A percentile compares a stretch with the other conserved stretches of the same genome.
phyloP scores from a whole-genome alignment of 2,888 invertebrate species.

The Caenorhabditis virilis region DNA sequence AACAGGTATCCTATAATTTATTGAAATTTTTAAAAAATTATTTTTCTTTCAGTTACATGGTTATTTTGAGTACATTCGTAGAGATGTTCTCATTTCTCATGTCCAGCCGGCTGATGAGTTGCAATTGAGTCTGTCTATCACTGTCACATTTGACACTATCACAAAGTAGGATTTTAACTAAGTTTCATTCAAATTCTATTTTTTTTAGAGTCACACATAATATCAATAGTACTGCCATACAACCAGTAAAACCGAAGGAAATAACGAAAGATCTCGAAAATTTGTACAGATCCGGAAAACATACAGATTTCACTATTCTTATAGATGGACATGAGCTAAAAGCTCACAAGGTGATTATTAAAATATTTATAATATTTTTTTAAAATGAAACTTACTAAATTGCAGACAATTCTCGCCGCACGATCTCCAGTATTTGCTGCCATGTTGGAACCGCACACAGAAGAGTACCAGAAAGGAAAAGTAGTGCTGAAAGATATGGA shows the following conservation, averaged over 20 bases:
- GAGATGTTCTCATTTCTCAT: conserved; percentile 62
- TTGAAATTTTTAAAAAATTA: neutral
- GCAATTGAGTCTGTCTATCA: conserved; percentile 59
- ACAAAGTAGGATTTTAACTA: conserved; percentile 42
- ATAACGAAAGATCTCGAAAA: conserved; percentile 59
- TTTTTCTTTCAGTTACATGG: conserved; percentile 60
- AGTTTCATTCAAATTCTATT: conserved; percentile 1
- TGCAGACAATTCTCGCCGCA: conserved; percentile 48
- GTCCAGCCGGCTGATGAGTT: conserved; percentile 61
- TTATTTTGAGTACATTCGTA: conserved; percentile 68
- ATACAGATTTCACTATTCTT: conserved; percentile 60
- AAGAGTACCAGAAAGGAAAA: conserved; percentile 49
- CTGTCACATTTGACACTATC: conserved; percentile 65
- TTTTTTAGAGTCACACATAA: conserved; percentile 14
- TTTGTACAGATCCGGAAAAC: conserved; percentile 51
- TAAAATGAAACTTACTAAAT: neutral
- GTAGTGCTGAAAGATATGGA: conserved; percentile 54
- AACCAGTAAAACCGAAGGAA: conserved; percentile 35
- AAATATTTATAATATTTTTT: neutral
- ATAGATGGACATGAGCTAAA: conserved; percentile 50
- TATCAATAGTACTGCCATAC: conserved; percentile 7
- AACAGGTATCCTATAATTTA: too few relatives aligned
- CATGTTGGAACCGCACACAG: conserved; percentile 63
- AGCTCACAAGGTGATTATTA: conserved; percentile 35
- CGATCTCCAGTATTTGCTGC: conserved; percentile 61